Conservation (phyloP, 2,888 invertebrate species). For the Ectemnius cavifrons region DNA sequence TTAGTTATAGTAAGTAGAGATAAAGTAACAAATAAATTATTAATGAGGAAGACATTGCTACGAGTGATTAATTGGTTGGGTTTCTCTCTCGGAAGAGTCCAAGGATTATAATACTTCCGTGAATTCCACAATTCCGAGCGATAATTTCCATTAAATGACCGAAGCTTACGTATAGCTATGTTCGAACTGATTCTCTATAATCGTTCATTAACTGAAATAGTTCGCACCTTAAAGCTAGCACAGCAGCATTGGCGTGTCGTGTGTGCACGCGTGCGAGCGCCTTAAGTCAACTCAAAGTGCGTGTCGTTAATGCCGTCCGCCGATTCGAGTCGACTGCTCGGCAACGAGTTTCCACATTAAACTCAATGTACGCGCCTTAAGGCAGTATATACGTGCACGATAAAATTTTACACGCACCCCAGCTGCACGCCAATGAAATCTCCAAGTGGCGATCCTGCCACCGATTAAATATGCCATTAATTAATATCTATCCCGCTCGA, state of each 20-base stretch:
- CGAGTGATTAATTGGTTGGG: constrained; percentile 38
- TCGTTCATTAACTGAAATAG: constrained; percentile 54
- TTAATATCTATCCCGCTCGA: too few relatives aligned
- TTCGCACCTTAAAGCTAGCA: constrained; percentile 34
- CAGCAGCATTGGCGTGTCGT: constrained; percentile 11
- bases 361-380: constrained; percentile 26
- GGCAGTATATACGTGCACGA: constrained; percentile 16
- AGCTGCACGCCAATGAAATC: background rate
- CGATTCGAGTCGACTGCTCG: constrained; percentile 24
- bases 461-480: too few relatives aligned
- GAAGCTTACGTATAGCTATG: constrained; percentile 43
- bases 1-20: too few relatives aligned
- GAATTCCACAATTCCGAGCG: constrained; percentile 60
- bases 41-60: constrained; percentile 20
- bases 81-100: constrained; percentile 56
- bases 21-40: too few relatives aligned
- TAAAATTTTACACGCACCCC: constrained; percentile 32
- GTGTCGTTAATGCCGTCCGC: constrained; percentile 45
- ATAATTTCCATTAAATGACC: constrained; percentile 55
- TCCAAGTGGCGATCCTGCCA: background rate
- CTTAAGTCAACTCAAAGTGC: constrained; percentile 37
- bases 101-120: constrained; percentile 58
- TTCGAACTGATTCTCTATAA: constrained; percentile 54
- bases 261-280: constrained; percentile 1
- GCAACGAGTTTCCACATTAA: constrained; percentile 38